Percentiles rank a stretch among this genome's conserved stretches.
Evolutionary conservation across 2,113 vertebrate genomes (phyloP).

Genomic region (Pachyramphus minor): DNA sequence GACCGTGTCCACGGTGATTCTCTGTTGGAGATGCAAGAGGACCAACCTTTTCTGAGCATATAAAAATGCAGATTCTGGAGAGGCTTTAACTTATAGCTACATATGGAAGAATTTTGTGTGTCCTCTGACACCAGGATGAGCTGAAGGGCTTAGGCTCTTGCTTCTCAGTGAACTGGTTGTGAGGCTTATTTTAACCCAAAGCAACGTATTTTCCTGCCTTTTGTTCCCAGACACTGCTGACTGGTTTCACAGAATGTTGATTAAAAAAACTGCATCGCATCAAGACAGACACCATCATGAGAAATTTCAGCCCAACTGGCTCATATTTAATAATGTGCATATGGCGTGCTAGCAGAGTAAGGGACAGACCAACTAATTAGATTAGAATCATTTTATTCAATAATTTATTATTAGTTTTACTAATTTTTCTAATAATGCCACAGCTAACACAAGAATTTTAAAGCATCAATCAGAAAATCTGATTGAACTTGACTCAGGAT

Average conservation of each 20-base stretch:
- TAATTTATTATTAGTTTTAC: constrained; percentile 14
- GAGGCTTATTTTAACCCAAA: not conserved
- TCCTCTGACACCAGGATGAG: not conserved
- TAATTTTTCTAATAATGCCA: not conserved
- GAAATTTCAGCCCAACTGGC: constrained; percentile 52
- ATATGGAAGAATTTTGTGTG: not conserved
- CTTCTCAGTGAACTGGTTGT: not conserved
- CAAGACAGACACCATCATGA: constrained; percentile 36
- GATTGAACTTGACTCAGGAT: not conserved
- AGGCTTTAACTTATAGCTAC: not conserved
- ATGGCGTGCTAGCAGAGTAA: constrained; percentile 15
- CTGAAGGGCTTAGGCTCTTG: not conserved
- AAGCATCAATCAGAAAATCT: not conserved
- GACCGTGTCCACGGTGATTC: not conserved
- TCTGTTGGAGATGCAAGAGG: not conserved
- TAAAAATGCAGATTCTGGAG: not conserved
- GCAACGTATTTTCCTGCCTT: not conserved
- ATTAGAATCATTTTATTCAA: constrained; percentile 30
- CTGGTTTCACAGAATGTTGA: constrained; percentile 8
- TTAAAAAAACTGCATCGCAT: constrained; percentile 26
- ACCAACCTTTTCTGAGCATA: not conserved
- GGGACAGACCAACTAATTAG: constrained; percentile 47
- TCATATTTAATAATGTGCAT: constrained; percentile 52
- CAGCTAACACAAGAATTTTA: not conserved
- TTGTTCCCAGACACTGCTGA: constrained; percentile 3